Conservation (phyloP, 2,888 invertebrate genomes). For the Malachius bipustulatus region DNA sequence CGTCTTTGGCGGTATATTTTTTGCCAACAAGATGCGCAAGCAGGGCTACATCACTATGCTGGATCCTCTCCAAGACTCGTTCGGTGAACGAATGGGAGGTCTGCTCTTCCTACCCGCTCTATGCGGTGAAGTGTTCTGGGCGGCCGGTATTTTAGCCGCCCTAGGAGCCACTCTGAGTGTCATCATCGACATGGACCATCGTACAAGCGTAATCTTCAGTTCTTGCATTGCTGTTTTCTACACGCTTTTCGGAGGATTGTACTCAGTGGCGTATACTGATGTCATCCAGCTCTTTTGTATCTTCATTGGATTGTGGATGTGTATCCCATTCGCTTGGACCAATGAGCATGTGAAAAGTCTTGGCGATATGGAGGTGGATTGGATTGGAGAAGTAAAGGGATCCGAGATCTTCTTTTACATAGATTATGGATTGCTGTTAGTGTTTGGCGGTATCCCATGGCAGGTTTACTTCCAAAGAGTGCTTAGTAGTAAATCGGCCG, state of each 20-base stretch:
- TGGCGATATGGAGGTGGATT: conserved; percentile 72
- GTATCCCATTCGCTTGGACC: conserved; percentile 90
- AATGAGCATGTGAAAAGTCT: conserved; percentile 77
- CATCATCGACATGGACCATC: conserved; percentile 91
- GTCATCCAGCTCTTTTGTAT: conserved; percentile 97
- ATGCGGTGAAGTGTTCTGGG: conserved; percentile 98
- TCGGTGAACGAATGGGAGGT: conserved; percentile 96
- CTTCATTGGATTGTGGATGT: conserved; percentile 96
- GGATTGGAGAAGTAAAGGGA: conserved; percentile 71
- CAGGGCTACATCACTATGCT: conserved; percentile 98
- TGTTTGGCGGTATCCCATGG: conserved; percentile 97
- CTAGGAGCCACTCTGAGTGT: conserved; percentile 92
- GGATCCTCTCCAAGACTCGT: conserved; percentile 93
- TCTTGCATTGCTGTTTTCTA: conserved; percentile 95
- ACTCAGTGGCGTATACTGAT: conserved; percentile 97
- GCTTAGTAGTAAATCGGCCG: conserved; percentile 88
- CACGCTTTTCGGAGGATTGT: conserved; percentile 94
- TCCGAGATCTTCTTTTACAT: conserved; percentile 70
- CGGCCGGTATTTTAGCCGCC: conserved; percentile 93
- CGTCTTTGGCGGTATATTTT: conserved; percentile 92
- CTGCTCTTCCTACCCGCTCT: conserved; percentile 91
- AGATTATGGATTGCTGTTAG: conserved; percentile 76
- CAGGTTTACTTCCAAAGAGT: conserved; percentile 99
- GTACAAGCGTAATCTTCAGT: conserved; percentile 86
- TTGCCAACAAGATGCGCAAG: conserved; percentile 94